Evolutionary conservation across 2,888 invertebrate species (phyloP).

Genomic region (Temnothorax unifasciatus): DNA sequence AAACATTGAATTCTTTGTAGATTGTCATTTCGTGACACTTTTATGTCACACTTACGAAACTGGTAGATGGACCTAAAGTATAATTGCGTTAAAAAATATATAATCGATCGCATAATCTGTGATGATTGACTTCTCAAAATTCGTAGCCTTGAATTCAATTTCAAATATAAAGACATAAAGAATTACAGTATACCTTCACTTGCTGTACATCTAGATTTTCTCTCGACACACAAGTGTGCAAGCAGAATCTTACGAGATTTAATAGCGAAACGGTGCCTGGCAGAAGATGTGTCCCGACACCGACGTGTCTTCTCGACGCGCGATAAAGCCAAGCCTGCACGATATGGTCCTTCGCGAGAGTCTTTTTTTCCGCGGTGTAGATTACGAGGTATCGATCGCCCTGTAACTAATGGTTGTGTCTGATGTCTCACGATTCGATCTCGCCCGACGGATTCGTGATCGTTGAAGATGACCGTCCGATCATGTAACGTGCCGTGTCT

Average conservation of each 20-base stretch:
- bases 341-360: slow-evolving; percentile 9
- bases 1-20: background rate
- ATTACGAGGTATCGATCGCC: slow-evolving; percentile 63
- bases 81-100: background rate
- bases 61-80: background rate
- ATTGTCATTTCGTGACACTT: background rate
- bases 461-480: slow-evolving; percentile 55
- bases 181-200: background rate
- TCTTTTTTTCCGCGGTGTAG: slow-evolving; percentile 32
- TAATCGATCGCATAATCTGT: background rate
- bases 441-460: slow-evolving; percentile 62
- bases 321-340: slow-evolving; percentile 25
- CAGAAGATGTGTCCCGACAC: slow-evolving; percentile 5
- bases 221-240: background rate
- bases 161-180: background rate
- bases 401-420: slow-evolving; percentile 63
- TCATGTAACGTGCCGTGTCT: slow-evolving; percentile 64
- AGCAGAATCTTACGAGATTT: background rate
- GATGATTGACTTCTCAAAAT: background rate
- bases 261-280: background rate
- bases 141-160: background rate
- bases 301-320: background rate
- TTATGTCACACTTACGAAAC: background rate
- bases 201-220: background rate
- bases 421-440: slow-evolving; percentile 70